phyloP scores from a whole-genome alignment of 2,888 invertebrate genomes.

The Rhabditophanes sp. region DNA sequence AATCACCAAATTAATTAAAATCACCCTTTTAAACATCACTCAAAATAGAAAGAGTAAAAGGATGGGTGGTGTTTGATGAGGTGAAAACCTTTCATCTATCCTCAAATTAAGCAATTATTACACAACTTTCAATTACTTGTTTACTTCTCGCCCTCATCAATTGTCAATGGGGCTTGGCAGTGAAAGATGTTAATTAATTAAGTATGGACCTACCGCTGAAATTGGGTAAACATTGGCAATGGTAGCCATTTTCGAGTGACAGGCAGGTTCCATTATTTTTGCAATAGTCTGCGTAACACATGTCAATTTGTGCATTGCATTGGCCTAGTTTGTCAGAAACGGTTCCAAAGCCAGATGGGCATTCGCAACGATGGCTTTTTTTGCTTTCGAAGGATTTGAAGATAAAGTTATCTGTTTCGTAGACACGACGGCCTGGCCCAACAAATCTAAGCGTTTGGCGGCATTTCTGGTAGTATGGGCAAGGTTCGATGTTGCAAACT shows the following conservation, averaged over 20 bases:
- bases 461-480: constrained; percentile 35
- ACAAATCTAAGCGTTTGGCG: too few species aligned
- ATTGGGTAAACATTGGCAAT: constrained; percentile 27
- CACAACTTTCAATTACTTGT: too few species aligned
- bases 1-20: too few species aligned
- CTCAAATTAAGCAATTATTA: too few species aligned
- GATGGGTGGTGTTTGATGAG: too few species aligned
- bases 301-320: constrained; percentile 33
- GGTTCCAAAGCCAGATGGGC: constrained; percentile 41
- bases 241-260: constrained; percentile 27
- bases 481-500: constrained; percentile 34
- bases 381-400: constrained; percentile 29
- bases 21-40: too few species aligned
- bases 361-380: constrained; percentile 36
- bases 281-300: constrained; percentile 30
- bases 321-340: constrained; percentile 17
- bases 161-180: too few species aligned
- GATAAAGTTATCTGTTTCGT: constrained; percentile 37
- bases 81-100: too few species aligned
- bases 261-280: constrained; percentile 32
- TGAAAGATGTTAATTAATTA: too few species aligned
- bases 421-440: constrained; percentile 8
- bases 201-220: constrained; percentile 24
- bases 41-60: too few species aligned
- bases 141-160: too few species aligned